phyloP scores from a whole-genome alignment of 2,797 vertebrate species.

The Sebastes trivittatus region DNA sequence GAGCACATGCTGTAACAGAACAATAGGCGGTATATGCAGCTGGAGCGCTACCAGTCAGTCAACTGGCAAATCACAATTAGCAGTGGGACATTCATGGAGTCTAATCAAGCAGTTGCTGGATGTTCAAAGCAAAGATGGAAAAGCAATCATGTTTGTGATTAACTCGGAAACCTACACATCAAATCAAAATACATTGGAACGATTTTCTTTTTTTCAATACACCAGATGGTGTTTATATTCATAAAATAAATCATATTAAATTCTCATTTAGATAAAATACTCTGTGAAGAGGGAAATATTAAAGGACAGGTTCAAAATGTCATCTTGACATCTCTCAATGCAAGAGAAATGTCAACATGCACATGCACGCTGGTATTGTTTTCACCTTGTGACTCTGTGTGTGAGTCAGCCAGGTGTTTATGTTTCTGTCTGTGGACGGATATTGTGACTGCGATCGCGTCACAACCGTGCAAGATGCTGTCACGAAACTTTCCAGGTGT shows the following conservation, averaged over 20 bases:
- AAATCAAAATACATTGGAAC: background rate
- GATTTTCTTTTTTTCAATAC: accelerated
- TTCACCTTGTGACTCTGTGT: background rate
- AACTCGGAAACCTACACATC: background rate
- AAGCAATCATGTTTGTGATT: background rate
- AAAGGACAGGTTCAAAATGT: background rate
- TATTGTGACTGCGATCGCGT: background rate
- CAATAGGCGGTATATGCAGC: slow-evolving; percentile 13
- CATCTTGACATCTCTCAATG: background rate
- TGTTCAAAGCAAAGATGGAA: background rate
- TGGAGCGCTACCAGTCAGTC: slow-evolving; percentile 12
- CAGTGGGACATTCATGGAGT: background rate
- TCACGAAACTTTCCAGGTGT: too few relatives aligned
- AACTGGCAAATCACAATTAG: slow-evolving; percentile 6
- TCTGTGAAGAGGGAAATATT: background rate
- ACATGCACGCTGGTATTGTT: background rate
- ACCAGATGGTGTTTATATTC: background rate
- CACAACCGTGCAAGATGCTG: too few relatives aligned
- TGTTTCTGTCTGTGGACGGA: background rate
- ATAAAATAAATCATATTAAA: background rate
- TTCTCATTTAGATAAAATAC: background rate
- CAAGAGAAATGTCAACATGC: too few relatives aligned
- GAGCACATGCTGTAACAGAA: slow-evolving; percentile 52
- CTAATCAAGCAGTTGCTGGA: background rate
- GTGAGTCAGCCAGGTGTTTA: too few relatives aligned